These are phyloP conservation scores for Drosophila multiciliata DNA, from an alignment of 2,888 invertebrate genomes.

Conservation along the genomic window DNA sequence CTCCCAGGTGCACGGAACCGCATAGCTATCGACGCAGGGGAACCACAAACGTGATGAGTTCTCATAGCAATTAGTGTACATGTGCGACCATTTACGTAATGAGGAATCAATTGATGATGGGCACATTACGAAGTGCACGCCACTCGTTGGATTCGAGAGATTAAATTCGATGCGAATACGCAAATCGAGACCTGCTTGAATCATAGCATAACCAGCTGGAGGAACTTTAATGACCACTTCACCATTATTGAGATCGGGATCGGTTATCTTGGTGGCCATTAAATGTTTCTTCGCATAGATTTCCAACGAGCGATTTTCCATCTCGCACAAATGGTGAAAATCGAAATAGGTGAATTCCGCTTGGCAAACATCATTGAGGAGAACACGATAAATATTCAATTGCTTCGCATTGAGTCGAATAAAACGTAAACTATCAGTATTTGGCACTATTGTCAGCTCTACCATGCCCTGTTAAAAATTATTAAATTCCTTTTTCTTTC, in stretches of 20 bases:
- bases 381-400: conserved; percentile 95
- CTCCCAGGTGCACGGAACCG: conserved; percentile 99
- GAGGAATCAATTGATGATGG: conserved; percentile 86
- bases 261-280: conserved; percentile 93
- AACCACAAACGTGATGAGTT: conserved; percentile 98
- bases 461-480: conserved; percentile 91
- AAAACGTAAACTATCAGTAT: conserved; percentile 92
- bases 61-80: conserved; percentile 96
- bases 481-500: background rate
- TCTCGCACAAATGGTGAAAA: conserved; percentile 95
- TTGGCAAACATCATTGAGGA: conserved; percentile 95
- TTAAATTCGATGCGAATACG: conserved; percentile 97
- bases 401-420: conserved; percentile 97
- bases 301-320: conserved; percentile 94
- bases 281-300: conserved; percentile 92
- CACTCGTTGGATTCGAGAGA: conserved; percentile 95
- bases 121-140: conserved; percentile 98
- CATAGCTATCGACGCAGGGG: conserved; percentile 98
- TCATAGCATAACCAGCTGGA: conserved; percentile 92
- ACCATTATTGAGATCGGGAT: conserved; percentile 95
- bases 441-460: conserved; percentile 94
- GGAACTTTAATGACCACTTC: conserved; percentile 95
- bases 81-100: conserved; percentile 93
- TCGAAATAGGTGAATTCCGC: conserved; percentile 97
- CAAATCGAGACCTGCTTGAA: conserved; percentile 93